Conservation (phyloP, 2,797 vertebrate species). For the Hydrophis major region DNA sequence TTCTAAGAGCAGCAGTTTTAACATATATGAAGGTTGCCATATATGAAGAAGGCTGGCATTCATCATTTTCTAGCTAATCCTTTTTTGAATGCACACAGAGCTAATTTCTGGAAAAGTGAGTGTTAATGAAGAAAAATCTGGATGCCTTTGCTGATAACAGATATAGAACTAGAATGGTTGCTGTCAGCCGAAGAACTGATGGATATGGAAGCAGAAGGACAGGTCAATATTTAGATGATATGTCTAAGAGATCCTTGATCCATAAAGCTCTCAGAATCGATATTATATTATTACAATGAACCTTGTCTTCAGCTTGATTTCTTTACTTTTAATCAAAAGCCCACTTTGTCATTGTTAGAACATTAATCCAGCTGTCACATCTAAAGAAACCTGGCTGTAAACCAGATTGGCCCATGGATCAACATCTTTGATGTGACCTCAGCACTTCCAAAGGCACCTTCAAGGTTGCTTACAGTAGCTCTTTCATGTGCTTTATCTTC, state of each 20-base stretch:
- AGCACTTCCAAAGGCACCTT: slow-evolving; percentile 47
- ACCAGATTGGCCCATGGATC: not conserved
- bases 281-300: slow-evolving; percentile 57
- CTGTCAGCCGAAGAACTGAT: not conserved
- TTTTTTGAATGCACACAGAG: not conserved
- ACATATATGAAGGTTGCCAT: not conserved
- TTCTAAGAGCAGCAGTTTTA: not conserved
- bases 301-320: slow-evolving; percentile 55
- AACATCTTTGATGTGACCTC: slow-evolving; percentile 19
- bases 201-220: not conserved
- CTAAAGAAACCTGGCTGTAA: slow-evolving; percentile 31
- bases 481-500: slow-evolving; percentile 22
- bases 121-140: not conserved
- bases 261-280: slow-evolving; percentile 57
- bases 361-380: slow-evolving; percentile 25
- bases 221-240: slow-evolving; percentile 60
- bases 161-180: not conserved
- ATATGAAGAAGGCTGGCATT: not conserved
- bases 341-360: slow-evolving; percentile 43
- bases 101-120: not conserved
- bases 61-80: not conserved
- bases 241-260: slow-evolving; percentile 55
- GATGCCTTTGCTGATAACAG: not conserved
- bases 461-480: slow-evolving; percentile 26
- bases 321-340: slow-evolving; percentile 29